Evolutionary conservation across 2,888 invertebrate species (phyloP), one percentile per base, ranked within the genome.

Genomic region (Theristus sp.): DNA sequence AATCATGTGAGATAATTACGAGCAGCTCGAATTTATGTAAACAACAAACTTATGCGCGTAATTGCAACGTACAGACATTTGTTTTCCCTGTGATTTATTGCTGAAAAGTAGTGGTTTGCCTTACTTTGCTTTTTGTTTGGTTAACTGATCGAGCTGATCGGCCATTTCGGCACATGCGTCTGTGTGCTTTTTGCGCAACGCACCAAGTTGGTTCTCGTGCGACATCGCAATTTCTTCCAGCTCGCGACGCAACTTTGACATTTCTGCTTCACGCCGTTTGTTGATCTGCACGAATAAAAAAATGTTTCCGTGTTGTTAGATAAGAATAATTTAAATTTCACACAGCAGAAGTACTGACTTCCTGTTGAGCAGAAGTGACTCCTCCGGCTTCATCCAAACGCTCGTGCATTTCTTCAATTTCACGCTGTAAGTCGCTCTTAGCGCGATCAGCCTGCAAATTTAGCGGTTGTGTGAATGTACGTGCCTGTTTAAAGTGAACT

Each of bases 91-190:
- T n/a, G n/a, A n/a, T n/a, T n/a, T n/a, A n/a, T n/a, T n/a, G n/a
- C n/a, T n/a, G n/a, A n/a, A n/a, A n/a, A n/a, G n/a, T n/a, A n/a
- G n/a, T n/a, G n/a, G n/a, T n/a, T n/a, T n/a, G n/a, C n/a, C 96
- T 66, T 67, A 91, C 93, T 91, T 93, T 76, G 90, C 89, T 83
- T 98, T 98, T 78, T 91, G 84, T 80, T 98, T 99, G 84, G 94
- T 94, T 78, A 98, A 85, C 78, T 93, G 93, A 81, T 99, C 98
- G 78, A 98, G 88, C 81, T 99, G 98, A 81, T 99, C 98, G 70
- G 93, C 89, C 87, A 99, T 91, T 81, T 99, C 98, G 72, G 89
- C 87, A 73, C 94, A 89, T 75, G 94, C 87, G 79, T 99, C 98
- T 78, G 94, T 93, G 83, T 94, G 91, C 84, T 96, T 96, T 85